A percentile compares a stretch with the other conserved stretches of the same genome.
These are phyloP conservation scores for Hypsibius dujardini DNA, from an alignment of 1,140 invertebrate species.

Conservation along the genomic window DNA sequence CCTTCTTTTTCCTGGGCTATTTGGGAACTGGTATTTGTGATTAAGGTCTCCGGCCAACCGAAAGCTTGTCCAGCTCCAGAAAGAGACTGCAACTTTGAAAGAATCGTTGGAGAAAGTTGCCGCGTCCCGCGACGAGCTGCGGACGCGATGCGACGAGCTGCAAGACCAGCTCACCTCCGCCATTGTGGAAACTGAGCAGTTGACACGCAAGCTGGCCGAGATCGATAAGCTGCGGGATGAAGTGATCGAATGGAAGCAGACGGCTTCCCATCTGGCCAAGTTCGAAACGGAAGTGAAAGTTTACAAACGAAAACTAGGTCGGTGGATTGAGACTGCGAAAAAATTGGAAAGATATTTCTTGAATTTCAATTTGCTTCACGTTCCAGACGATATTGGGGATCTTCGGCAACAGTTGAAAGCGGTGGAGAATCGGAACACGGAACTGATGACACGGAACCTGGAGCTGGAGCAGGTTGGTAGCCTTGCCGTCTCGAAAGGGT, in stretches of 20 bases:
- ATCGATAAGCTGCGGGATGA: not conserved
- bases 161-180: not conserved
- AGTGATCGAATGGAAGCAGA: constrained; percentile 13
- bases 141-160: not conserved
- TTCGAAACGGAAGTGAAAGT: constrained; percentile 6
- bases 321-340: not conserved
- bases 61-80: not conserved
- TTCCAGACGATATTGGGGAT: constrained; percentile 7
- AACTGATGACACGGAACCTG: not conserved
- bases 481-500: not conserved
- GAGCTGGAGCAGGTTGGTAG: not conserved
- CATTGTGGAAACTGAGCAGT: constrained; percentile 1
- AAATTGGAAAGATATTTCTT: not conserved
- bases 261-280: not conserved
- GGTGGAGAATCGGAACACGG: not conserved
- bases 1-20: not conserved
- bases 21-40: not conserved
- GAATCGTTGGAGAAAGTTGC: not conserved
- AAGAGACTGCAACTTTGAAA: not conserved
- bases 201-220: not conserved
- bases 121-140: not conserved
- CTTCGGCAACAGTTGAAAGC: not conserved
- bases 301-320: not conserved
- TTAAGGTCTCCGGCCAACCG: not conserved
- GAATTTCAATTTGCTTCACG: not conserved